These are phyloP conservation scores for Unio delphinus DNA, from an alignment of 2,888 invertebrate species.

Conservation along the genomic window DNA sequence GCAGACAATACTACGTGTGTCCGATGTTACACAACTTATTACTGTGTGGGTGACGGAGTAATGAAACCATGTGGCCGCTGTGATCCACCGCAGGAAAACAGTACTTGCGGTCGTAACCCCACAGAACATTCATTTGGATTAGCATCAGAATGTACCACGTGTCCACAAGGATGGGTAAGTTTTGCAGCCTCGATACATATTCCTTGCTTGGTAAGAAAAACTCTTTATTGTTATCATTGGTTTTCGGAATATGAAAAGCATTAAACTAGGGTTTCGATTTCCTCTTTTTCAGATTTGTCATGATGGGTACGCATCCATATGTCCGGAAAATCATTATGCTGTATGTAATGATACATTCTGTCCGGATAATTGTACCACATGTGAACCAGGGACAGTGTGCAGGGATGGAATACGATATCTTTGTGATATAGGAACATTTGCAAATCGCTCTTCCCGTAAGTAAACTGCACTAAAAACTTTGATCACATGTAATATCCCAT, in stretches of 20 bases:
- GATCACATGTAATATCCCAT: no score
- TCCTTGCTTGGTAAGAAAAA: no score
- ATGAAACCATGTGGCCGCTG: slow-evolving; percentile 48
- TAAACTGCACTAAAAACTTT: no score
- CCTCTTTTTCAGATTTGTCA: slow-evolving; percentile 39
- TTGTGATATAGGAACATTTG: no score
- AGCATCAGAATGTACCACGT: slow-evolving; percentile 37
- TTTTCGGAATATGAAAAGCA: no score
- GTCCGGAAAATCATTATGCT: slow-evolving; percentile 36
- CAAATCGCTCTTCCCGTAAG: no score
- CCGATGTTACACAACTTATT: slow-evolving; percentile 50
- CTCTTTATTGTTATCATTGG: no score
- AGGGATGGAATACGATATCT: slow-evolving; percentile 9
- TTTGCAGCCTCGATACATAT: background rate
- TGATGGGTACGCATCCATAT: slow-evolving; percentile 46
- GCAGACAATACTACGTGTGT: slow-evolving; percentile 50
- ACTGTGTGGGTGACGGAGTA: slow-evolving; percentile 51
- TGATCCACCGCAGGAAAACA: slow-evolving; percentile 31
- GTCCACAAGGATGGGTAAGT: slow-evolving; percentile 54
- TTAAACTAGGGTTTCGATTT: no score
- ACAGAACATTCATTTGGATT: slow-evolving; percentile 56
- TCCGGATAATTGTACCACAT: slow-evolving; percentile 36
- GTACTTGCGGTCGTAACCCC: slow-evolving; percentile 42
- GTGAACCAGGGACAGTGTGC: slow-evolving; percentile 38
- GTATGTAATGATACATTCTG: slow-evolving; percentile 44